Evolutionary conservation across 35 echinoderm and acorn worm genomes (phyloP).

Genomic region (Acanthaster planci): DNA sequence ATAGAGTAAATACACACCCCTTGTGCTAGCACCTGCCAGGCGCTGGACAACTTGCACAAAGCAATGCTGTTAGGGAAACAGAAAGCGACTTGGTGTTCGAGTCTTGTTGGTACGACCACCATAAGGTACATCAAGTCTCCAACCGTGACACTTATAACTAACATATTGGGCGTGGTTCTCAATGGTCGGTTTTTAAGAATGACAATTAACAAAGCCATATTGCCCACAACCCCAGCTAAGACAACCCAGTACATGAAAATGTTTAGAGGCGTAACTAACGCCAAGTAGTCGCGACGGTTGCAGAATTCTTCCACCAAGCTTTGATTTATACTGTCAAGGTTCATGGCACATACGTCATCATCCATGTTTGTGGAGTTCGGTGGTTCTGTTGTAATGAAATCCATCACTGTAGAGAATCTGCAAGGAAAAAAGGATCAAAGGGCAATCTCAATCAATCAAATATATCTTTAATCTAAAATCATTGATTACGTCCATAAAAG

Average conservation of each 20-base stretch:
- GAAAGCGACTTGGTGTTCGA: conserved; percentile 57
- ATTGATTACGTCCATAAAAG: too few species aligned
- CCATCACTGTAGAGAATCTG: too few species aligned
- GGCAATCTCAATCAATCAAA: too few species aligned
- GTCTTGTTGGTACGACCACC: conserved; percentile 58
- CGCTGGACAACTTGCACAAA: conserved; percentile 65
- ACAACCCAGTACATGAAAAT: conserved; percentile 37
- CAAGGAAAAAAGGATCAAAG: too few species aligned
- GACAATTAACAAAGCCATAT: conserved; percentile 52
- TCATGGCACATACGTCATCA: background rate
- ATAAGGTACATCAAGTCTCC: conserved; percentile 74
- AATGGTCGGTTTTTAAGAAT: conserved; percentile 50
- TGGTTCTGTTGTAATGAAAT: too few species aligned
- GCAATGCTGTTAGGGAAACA: conserved; percentile 57
- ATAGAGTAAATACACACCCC: conserved; percentile 75
- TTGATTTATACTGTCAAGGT: background rate
- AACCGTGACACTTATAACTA: conserved; percentile 64
- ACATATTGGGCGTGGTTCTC: conserved; percentile 71
- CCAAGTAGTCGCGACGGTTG: background rate
- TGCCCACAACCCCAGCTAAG: conserved; percentile 63
- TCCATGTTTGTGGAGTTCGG: too few species aligned
- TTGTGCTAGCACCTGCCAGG: conserved; percentile 57
- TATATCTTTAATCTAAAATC: too few species aligned
- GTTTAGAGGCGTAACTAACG: background rate
- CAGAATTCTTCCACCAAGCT: background rate